Evolutionary conservation across 2,113 vertebrate species (phyloP).

Genomic region (Strigops habroptila): DNA sequence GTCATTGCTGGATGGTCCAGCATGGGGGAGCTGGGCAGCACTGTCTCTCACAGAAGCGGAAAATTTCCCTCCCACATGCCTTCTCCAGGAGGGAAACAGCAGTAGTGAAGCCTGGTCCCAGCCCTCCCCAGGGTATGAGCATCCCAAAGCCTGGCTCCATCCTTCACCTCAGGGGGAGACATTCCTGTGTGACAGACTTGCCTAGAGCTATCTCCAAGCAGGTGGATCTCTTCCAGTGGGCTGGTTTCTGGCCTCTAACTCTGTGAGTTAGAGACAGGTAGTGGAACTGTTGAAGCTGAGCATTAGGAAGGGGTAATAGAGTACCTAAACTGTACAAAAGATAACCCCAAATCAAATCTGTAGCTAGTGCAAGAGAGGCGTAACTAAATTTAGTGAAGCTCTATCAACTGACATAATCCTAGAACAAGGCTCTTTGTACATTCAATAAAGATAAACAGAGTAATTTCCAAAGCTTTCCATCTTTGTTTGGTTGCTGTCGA

Average conservation of each 20-base stretch:
- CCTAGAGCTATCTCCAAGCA: background rate
- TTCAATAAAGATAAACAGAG: background rate
- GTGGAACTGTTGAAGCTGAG: background rate
- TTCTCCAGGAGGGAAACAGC: background rate
- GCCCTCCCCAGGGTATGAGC: background rate
- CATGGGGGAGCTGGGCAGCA: background rate
- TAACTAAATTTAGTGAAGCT: background rate
- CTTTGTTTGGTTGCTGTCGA: background rate
- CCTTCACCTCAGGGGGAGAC: background rate
- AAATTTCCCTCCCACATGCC: background rate
- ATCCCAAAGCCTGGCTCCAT: background rate
- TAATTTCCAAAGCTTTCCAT: background rate
- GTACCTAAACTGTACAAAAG: background rate
- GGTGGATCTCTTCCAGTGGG: background rate
- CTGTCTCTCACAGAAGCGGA: background rate
- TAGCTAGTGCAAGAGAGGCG: background rate
- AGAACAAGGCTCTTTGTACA: background rate
- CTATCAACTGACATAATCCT: background rate
- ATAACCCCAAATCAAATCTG: background rate
- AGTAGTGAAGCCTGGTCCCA: background rate
- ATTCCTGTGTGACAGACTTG: background rate
- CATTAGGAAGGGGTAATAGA: background rate
- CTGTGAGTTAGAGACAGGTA: fast-evolving
- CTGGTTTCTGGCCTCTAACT: background rate
- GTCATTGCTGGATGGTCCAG: background rate